phyloP scores from a whole-genome alignment of 2,113 vertebrate species.

The Thunnus thynnus region DNA sequence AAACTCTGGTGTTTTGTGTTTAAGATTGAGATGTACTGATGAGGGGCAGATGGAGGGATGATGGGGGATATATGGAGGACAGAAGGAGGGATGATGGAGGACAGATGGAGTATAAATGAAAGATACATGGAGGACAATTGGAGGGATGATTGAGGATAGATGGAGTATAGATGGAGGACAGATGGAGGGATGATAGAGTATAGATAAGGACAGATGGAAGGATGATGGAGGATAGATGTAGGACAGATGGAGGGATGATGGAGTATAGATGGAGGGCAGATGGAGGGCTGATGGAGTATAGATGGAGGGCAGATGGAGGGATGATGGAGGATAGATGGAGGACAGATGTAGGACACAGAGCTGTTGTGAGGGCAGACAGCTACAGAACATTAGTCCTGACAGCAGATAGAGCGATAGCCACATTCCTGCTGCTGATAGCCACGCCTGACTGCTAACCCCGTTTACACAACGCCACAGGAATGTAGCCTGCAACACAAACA shows the following conservation, averaged over 20 bases:
- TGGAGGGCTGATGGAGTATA: background rate
- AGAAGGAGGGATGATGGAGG: too few relatives aligned
- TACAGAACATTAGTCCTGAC: constrained; percentile 45
- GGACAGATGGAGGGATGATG: constrained; percentile 12
- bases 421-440: constrained; percentile 69
- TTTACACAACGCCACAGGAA: constrained; percentile 77
- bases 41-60: too few relatives aligned
- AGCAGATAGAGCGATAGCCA: constrained; percentile 64
- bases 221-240: constrained; percentile 2
- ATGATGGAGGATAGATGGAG: constrained; percentile 1
- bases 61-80: too few relatives aligned
- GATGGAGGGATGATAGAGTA: background rate
- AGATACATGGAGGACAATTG: too few relatives aligned
- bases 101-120: too few relatives aligned
- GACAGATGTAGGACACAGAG: constrained; percentile 19
- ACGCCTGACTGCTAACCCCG: constrained; percentile 73
- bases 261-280: background rate
- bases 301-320: constrained; percentile 5
- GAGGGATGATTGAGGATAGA: background rate
- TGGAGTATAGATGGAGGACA: background rate
- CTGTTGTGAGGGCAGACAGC: constrained; percentile 28
- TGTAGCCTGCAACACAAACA: constrained; percentile 75
- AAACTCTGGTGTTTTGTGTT: too few relatives aligned
- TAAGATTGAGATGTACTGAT: too few relatives aligned
- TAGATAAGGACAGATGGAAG: constrained; percentile 6